Base-by-base conservation (phyloP, 2,888 invertebrate genomes). In the Apantesis nais region DNA sequence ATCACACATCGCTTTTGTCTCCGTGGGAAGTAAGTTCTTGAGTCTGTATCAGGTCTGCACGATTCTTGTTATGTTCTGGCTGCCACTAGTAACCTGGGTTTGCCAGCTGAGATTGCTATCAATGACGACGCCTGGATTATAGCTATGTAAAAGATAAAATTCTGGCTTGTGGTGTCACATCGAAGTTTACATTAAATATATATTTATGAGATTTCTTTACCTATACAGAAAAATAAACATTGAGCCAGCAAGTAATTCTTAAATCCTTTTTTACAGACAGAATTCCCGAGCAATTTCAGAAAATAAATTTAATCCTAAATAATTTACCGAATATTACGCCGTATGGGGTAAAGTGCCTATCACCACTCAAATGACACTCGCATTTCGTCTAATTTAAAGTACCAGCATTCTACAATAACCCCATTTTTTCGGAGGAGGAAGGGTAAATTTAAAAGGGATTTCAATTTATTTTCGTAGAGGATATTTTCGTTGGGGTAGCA, bases 401-500 rank as follows among this genome's bases (percentile, higher is more conserved):
- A 66, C 60, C 72, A 66, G 65, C 72, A 68, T 68, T 44, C 39
- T 29, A 72, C 52, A 68, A 68, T 72, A 68, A 68, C 62, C 68
- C 58, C 62, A 72, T 68, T 72, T 68, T 41, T 52, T n/a, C 1
- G 8, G 8, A 61, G 68, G 11, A 31, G 29, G 34, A 68, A 69
- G 68, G 68, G 66, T 69, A 72, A 78, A 76, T 67, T 69, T 71
- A 66, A 29, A 19, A 71, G 41, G 34, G 68, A 70, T 61, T 65
- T 71, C 64, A 68, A 77, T 76, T 80, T 79, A 74, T 74, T 72
- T 66, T 58, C 63, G 63, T 31, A 9, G 60, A 66, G 72, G 67
- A 67, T 74, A 78, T 72, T 74, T 72, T 69, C 67, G 61, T n/a
- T 41, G 3, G 67, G 68, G 44, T 71, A 66, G 16, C 73, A 44